Evolutionary conservation across 2,888 invertebrate genomes (phyloP).

Genomic region (Ptychoptera contaminata): DNA sequence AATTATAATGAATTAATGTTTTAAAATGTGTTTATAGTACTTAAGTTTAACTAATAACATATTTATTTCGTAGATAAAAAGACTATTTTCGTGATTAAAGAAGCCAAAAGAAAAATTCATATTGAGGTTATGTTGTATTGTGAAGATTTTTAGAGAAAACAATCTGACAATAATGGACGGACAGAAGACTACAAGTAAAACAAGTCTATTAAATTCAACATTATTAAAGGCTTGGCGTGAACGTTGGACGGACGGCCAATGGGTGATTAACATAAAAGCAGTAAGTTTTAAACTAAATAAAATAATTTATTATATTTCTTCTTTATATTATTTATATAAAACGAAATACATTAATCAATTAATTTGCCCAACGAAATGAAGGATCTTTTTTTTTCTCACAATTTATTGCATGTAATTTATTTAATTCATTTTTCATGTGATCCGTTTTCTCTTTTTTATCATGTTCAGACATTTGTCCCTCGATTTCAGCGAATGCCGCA

Average conservation of each 20-base stretch:
- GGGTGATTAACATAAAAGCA: slow-evolving; percentile 94
- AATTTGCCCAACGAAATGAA: not conserved
- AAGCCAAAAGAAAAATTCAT: no score
- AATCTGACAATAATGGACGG: slow-evolving; percentile 51
- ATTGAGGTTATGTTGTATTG: no score
- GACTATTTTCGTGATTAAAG: no score
- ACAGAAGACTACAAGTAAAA: slow-evolving; percentile 68
- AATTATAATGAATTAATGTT: no score
- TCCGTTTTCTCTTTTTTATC: not conserved
- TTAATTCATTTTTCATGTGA: not conserved
- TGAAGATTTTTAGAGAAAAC: slow-evolving; percentile 15
- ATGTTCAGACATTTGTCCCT: slow-evolving; percentile 6
- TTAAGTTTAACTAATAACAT: no score
- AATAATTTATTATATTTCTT: no score
- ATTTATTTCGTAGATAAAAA: no score
- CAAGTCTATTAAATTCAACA: slow-evolving; percentile 51
- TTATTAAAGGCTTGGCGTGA: slow-evolving; percentile 71
- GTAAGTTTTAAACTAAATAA: slow-evolving; percentile 34
- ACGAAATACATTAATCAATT: not conserved
- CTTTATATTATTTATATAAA: not conserved
- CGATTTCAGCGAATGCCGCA: slow-evolving; percentile 20
- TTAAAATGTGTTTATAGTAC: no score
- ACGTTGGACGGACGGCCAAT: slow-evolving; percentile 87
- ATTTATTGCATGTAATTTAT: not conserved
- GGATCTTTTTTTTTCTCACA: not conserved